A percentile compares a stretch with the other conserved stretches of the same genome.
Conservation (phyloP, 2,888 invertebrate genomes). For the Priocnemis perturbator region DNA sequence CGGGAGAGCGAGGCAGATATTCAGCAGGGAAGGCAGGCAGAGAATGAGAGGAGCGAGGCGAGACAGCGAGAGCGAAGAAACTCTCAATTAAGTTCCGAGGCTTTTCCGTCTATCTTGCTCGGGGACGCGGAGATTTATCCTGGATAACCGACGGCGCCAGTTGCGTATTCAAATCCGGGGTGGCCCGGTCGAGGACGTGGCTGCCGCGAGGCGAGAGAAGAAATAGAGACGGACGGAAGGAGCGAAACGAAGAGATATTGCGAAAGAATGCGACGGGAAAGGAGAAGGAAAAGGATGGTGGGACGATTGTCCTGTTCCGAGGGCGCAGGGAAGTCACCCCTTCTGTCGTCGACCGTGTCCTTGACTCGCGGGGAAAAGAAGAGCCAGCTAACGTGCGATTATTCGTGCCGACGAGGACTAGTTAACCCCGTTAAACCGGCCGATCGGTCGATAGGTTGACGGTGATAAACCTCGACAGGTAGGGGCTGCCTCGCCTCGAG, state of each 20-base stretch:
- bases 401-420: slow-evolving; percentile 43
- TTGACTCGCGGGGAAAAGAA: too few species aligned
- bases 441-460: slow-evolving; percentile 37
- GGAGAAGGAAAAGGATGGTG: too few species aligned
- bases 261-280: too few species aligned
- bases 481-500: slow-evolving; percentile 47
- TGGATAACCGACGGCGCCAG: slow-evolving; percentile 48
- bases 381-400: slow-evolving; percentile 25
- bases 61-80: slow-evolving; percentile 47
- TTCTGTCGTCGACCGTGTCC: too few species aligned
- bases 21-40: too few species aligned
- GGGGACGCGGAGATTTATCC: slow-evolving; percentile 53
- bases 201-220: not conserved
- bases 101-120: slow-evolving; percentile 46
- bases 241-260: not conserved
- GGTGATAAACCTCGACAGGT: slow-evolving; percentile 52
- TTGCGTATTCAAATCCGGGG: slow-evolving; percentile 56
- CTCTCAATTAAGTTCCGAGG: slow-evolving; percentile 58
- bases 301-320: not conserved
- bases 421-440: slow-evolving; percentile 62
- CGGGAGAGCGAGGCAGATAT: slow-evolving; percentile 5
- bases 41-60: slow-evolving; percentile 12
- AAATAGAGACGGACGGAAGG: slow-evolving; percentile 19
- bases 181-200: slow-evolving; percentile 26
- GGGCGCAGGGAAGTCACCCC: slow-evolving; percentile 23